Conservation (phyloP, 2,888 invertebrate genomes). For the Sceliomorpha sp. region DNA sequence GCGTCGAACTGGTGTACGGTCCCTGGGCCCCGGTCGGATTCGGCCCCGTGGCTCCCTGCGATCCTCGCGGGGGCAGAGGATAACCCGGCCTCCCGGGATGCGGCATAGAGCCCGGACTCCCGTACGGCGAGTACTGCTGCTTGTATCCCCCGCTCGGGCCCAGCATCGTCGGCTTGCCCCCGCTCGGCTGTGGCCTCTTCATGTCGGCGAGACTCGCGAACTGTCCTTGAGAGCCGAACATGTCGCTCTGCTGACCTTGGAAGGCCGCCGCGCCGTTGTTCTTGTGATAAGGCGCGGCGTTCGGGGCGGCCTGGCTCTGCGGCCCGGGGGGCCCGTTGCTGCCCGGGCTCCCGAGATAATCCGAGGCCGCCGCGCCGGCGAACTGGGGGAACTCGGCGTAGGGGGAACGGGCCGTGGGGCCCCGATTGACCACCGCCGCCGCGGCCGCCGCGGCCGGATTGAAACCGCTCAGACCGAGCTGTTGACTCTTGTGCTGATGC, state of each 20-base stretch:
- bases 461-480: slow-evolving; percentile 83
- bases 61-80: slow-evolving; percentile 76
- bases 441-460: slow-evolving; percentile 80
- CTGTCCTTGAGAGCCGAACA: slow-evolving; percentile 70
- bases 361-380: slow-evolving; percentile 80
- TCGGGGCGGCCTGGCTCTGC: slow-evolving; percentile 65
- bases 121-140: slow-evolving; percentile 86
- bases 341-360: slow-evolving; percentile 81
- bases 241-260: slow-evolving; percentile 65
- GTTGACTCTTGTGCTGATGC: slow-evolving; percentile 91
- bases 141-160: slow-evolving; percentile 79
- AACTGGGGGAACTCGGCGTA: slow-evolving; percentile 84
- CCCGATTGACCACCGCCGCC: too few species aligned
- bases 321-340: slow-evolving; percentile 67
- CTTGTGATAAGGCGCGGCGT: slow-evolving; percentile 73
- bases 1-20: slow-evolving; percentile 81
- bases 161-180: slow-evolving; percentile 75
- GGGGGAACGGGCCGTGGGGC: slow-evolving; percentile 81
- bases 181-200: slow-evolving; percentile 79
- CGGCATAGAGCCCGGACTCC: slow-evolving; percentile 84
- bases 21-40: slow-evolving; percentile 76
- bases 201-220: slow-evolving; percentile 72
- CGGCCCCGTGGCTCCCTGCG: slow-evolving; percentile 75
- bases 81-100: slow-evolving; percentile 83
- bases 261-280: slow-evolving; percentile 64